These are phyloP conservation scores for Leptinotarsa juncta DNA, from an alignment of 2,888 invertebrate genomes.

Conservation along the genomic window DNA sequence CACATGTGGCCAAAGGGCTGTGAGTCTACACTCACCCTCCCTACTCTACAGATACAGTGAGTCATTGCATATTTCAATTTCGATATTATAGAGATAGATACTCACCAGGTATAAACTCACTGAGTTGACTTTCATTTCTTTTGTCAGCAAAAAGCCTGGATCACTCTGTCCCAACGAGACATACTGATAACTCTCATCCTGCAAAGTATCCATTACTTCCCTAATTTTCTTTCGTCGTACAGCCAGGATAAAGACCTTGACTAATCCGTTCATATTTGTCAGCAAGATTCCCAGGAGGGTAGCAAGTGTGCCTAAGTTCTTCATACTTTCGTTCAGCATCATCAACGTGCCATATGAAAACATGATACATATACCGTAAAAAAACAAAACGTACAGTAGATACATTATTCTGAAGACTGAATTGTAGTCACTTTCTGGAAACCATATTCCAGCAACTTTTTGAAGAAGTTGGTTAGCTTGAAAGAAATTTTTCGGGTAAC, in stretches of 20 bases:
- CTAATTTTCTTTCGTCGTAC: background rate
- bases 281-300: background rate
- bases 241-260: background rate
- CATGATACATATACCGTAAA: background rate
- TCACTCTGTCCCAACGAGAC: background rate
- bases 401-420: background rate
- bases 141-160: background rate
- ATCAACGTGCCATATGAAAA: background rate
- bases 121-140: background rate
- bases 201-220: background rate
- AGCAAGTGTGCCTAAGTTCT: background rate
- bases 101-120: background rate
- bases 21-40: no score
- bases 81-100: background rate
- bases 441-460: background rate
- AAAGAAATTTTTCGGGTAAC: conserved; percentile 4
- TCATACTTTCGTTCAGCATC: background rate
- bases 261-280: background rate
- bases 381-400: background rate
- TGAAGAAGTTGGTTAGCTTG: background rate
- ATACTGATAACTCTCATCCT: background rate
- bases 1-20: no score
- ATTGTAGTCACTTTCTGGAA: background rate
- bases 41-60: no score
- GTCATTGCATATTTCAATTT: no score